Percentiles rank a stretch among this genome's conserved stretches.
phyloP scores from a whole-genome alignment of 2,113 vertebrate genomes.

The Peromyscus californicus region DNA sequence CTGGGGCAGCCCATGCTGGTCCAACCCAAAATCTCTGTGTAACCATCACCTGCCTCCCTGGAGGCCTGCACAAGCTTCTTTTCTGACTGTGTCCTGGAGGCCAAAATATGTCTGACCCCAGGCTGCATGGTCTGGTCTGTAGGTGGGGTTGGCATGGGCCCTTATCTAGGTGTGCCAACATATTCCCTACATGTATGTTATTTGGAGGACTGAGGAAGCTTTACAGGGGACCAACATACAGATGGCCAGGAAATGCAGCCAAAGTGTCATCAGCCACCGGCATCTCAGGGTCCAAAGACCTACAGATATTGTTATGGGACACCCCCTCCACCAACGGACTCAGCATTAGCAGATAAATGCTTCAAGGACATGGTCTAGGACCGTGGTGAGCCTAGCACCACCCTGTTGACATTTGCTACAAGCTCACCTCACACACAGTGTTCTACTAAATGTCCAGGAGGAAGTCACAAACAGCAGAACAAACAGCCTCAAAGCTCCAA shows the following conservation, averaged over 20 bases:
- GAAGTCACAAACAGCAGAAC: not conserved
- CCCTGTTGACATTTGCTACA: not conserved
- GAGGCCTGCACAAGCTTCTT: not conserved
- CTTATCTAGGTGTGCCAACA: not conserved
- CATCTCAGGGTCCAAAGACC: not conserved
- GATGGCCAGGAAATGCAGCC: not conserved
- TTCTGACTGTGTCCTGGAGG: not conserved
- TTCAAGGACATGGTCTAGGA: not conserved
- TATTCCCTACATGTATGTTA: not conserved
- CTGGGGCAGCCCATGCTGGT: not conserved
- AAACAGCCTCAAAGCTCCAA: not conserved
- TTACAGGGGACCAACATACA: not conserved
- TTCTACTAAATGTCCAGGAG: not conserved
- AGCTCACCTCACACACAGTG: not conserved
- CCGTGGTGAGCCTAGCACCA: not conserved
- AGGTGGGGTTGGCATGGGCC: not conserved
- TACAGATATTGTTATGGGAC: not conserved
- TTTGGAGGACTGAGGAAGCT: not conserved
- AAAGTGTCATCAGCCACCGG: not conserved
- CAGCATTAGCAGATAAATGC: not conserved
- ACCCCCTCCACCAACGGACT: not conserved
- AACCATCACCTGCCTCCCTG: not conserved
- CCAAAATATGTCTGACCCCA: not conserved
- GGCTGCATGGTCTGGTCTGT: not conserved
- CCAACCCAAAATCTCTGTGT: not conserved